Evolutionary conservation across 2,113 vertebrate species (phyloP), one percentile per base, ranked within the genome.

Genomic region (Heliornis fulica): DNA sequence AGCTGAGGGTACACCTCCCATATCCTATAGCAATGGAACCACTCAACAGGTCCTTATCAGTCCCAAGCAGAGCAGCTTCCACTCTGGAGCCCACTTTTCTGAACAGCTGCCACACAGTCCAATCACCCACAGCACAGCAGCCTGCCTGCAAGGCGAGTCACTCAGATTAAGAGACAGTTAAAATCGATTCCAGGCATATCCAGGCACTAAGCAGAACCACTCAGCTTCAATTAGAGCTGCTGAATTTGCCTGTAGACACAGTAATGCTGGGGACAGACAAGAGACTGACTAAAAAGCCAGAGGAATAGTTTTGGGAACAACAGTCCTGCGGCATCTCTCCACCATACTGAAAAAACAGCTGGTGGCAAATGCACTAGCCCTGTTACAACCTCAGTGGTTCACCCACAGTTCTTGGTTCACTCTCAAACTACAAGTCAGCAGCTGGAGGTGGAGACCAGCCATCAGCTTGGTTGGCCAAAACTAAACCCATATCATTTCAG

Each of bases 131-230:
- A 40, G 68, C 77, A 36, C n/a, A 65, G 26, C 54, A 59, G 54
- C 50, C n/a, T 0, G 0, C 11, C 25, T 5, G 6, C 28, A 53
- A 28, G 43, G 54, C 85, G n/a, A 75, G 51, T 18, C 2, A 2
- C 77, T 84, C 85, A 57, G 54, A 80, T 81, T 57, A 87, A 36
- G 13, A 59, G 45, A 25, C 36, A 34, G 23, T 46, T 69, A 71
- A 56, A 83, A 31, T 88, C 66, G 60, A 41, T 79, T 94, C 66
- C 70, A 79, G 70, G 43, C 19, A 0, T 11, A 60, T 43, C 18
- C 87, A 80, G 80, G 36, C 64, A 48, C 54, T n/a, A 10, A 61
- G 28, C 61, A 90, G 86, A 83, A 86, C 21, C 66, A 92, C 68
- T 65, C 59, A 53, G 50, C 45, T 69, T 69, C 79, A n/a, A 83